Percentiles rank a stretch among this genome's conserved stretches.
Evolutionary conservation across 2,888 invertebrate genomes (phyloP).

Genomic region (Brenthis hecate): DNA sequence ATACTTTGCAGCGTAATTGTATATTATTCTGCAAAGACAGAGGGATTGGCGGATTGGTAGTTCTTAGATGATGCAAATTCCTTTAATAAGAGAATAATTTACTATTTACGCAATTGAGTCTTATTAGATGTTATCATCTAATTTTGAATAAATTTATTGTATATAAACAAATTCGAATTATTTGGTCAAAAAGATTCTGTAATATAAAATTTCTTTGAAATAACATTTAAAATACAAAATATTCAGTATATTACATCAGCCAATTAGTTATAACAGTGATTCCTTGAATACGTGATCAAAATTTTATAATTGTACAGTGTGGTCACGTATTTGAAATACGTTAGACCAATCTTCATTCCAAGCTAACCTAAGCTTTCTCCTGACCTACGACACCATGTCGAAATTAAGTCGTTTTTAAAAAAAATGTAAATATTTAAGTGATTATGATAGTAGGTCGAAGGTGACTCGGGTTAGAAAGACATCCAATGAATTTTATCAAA

Average conservation of each 20-base stretch:
- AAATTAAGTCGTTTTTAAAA: constrained; percentile 56
- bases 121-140: too few species aligned
- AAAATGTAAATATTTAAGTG: constrained; percentile 60
- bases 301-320: constrained; percentile 35
- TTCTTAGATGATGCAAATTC: constrained; percentile 15
- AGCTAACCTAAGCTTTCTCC: constrained; percentile 66
- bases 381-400: constrained; percentile 71
- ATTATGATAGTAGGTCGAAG: constrained; percentile 58
- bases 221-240: neutral
- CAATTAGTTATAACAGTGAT: constrained; percentile 40
- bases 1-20: constrained; percentile 21
- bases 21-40: constrained; percentile 21
- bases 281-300: constrained; percentile 41
- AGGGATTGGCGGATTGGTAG: constrained; percentile 14
- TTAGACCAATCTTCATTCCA: constrained; percentile 42
- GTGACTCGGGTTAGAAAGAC: constrained; percentile 45
- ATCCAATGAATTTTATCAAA: constrained; percentile 37
- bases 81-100: neutral
- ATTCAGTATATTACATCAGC: constrained; percentile 23
- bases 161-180: too few species aligned
- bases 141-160: too few species aligned
- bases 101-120: neutral
- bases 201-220: neutral
- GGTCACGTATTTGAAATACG: constrained; percentile 44
- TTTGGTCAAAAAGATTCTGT: too few species aligned